Evolutionary conservation across 2,113 vertebrate genomes (phyloP), one percentile per base, ranked within the genome.

Genomic region (Tauraco erythrolophus): DNA sequence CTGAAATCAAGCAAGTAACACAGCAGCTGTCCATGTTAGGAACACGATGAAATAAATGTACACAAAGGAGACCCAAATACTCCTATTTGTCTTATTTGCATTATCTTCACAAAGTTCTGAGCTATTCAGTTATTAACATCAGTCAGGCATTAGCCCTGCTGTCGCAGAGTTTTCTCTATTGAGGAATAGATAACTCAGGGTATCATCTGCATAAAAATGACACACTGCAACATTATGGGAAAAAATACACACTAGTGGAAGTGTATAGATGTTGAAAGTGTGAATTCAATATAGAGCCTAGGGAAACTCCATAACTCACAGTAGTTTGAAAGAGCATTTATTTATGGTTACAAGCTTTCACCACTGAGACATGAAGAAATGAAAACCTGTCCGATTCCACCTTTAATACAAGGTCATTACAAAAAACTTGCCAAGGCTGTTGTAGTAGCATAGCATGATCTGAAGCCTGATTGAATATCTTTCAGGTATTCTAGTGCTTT

Each of bases 401-500:
- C 88, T 92, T 74, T 93, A 90, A 75, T 84, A 53, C 92, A 97
- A 94, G 96, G 94, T 93, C 90, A 86, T 91, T 93, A 64, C 30
- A 89, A 69, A 94, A 96, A 91, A 19, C 43, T 95, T 95, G 22
- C 83, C 30, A 88, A 58, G 37, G 13, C 37, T 58, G 14, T 66
- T 88, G 37, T 83, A 74, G 61, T 12, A 81, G 75, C 54, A 35
- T 35, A 57, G 41, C 2, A 2, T 79, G 65, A 84, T 89, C 89
- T 91, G 74, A 95, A 89, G 39, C 37, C 46, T 8, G 8, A 65
- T 31, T 53, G 66, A 88, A 70, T 41, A 11, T 43, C 65, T 85
- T 88, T 84, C 37, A 50, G 62, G 31, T 88, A 74, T 50, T 69
- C 33, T 35, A 19, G 5, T 64, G 82, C 43, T 53, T 10, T 61